These are phyloP conservation scores for Spodoptera picta DNA, from an alignment of 2,888 invertebrate genomes.

Conservation along the genomic window DNA sequence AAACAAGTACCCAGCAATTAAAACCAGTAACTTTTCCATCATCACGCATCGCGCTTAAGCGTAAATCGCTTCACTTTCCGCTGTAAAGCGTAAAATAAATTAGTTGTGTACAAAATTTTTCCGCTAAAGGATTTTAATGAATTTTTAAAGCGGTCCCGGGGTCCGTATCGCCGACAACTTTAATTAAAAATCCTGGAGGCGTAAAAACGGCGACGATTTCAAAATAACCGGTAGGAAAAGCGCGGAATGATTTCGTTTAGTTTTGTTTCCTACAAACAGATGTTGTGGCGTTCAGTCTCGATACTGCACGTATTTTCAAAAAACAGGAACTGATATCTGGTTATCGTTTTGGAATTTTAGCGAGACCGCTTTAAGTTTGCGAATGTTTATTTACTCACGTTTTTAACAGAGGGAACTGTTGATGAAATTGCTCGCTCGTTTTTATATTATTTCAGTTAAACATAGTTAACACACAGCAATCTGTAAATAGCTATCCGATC, in stretches of 20 bases:
- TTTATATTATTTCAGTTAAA: background rate
- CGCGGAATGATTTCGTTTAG: slow-evolving; percentile 64
- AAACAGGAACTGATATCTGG: slow-evolving; percentile 19
- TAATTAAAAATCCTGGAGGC: slow-evolving; percentile 78
- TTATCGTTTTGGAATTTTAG: slow-evolving; percentile 2
- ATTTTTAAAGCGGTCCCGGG: slow-evolving; percentile 74
- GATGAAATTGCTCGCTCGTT: background rate
- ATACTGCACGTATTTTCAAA: slow-evolving; percentile 31
- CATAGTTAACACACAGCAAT: too few species aligned
- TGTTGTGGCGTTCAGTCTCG: slow-evolving; percentile 45
- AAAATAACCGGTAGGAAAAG: slow-evolving; percentile 71
- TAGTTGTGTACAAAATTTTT: slow-evolving; percentile 68
- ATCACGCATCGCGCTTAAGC: slow-evolving; percentile 37
- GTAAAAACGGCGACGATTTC: slow-evolving; percentile 74
- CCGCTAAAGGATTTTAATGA: slow-evolving; percentile 74
- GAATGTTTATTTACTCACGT: background rate
- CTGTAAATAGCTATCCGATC: too few species aligned
- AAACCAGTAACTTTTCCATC: slow-evolving; percentile 37
- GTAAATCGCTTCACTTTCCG: slow-evolving; percentile 49
- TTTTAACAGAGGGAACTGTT: background rate
- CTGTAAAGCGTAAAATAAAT: slow-evolving; percentile 59
- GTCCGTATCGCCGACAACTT: slow-evolving; percentile 74
- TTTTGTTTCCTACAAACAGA: slow-evolving; percentile 64
- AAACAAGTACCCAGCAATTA: slow-evolving; percentile 24
- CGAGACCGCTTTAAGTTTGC: background rate